Percentiles rank a stretch among this genome's conserved stretches.
Evolutionary conservation across 2,113 vertebrate genomes (phyloP).

Genomic region (Atractosteus spatula): DNA sequence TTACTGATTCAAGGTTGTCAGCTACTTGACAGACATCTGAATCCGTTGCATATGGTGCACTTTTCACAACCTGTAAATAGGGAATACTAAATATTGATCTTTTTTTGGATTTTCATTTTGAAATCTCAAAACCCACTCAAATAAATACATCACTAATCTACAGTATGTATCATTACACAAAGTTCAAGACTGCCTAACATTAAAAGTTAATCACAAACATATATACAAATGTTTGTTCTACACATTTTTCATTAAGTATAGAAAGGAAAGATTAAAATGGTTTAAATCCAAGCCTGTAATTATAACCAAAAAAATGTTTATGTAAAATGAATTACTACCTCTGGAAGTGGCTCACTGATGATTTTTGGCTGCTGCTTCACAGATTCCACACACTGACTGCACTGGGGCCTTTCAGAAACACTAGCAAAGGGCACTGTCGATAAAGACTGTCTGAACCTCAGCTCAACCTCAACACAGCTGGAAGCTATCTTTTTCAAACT

Average conservation of each 20-base stretch:
- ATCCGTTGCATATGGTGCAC: slow-evolving; percentile 25
- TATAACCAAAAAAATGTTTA: background rate
- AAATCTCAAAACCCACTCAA: too few species aligned
- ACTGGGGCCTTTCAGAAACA: background rate
- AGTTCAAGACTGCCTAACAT: background rate
- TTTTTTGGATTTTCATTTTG: background rate
- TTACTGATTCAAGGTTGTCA: slow-evolving; percentile 17
- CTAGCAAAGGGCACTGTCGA: slow-evolving; percentile 3
- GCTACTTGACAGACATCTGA: background rate
- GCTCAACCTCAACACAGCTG: background rate
- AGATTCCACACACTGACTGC: slow-evolving; percentile 1
- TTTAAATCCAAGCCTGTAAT: background rate
- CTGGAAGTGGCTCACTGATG: slow-evolving; percentile 2
- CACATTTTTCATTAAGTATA: background rate
- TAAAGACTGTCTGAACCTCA: background rate
- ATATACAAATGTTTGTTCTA: background rate
- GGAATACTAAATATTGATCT: background rate
- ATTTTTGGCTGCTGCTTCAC: slow-evolving; percentile 9
- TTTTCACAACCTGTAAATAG: slow-evolving; percentile 40
- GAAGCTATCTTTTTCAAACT: slow-evolving; percentile 3
- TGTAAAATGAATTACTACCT: slow-evolving; percentile 15
- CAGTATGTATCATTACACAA: background rate
- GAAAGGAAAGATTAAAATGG: too few species aligned
- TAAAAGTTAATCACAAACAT: background rate
- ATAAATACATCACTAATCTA: too few species aligned